Conservation (phyloP, 2,888 invertebrate species). For the Caenorhabditis virilis region DNA sequence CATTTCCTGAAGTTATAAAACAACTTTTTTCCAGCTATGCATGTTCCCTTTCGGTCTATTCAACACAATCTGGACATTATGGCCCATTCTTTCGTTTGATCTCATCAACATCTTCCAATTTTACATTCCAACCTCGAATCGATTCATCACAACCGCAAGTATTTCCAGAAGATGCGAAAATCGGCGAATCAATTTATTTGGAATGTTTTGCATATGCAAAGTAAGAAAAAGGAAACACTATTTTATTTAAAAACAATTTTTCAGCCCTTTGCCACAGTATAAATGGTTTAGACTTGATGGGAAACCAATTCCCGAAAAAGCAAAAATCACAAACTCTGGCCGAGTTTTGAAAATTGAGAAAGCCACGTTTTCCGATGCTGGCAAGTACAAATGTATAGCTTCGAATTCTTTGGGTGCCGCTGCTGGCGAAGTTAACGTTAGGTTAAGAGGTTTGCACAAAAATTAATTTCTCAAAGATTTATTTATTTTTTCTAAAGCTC, state of each 20-base stretch:
- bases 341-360: constrained; percentile 63
- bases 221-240: constrained; percentile 44
- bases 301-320: constrained; percentile 45
- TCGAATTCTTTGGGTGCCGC: constrained; percentile 55
- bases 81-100: constrained; percentile 66
- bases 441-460: constrained; percentile 48
- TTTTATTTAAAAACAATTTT: constrained; percentile 3
- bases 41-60: constrained; percentile 60
- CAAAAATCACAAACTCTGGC: constrained; percentile 56
- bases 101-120: constrained; percentile 23
- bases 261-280: constrained; percentile 63
- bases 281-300: constrained; percentile 64
- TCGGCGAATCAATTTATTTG: constrained; percentile 61
- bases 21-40: constrained; percentile 57
- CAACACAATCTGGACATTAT: constrained; percentile 64
- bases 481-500: constrained; percentile 41
- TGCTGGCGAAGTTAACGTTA: constrained; percentile 57
- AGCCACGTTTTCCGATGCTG: constrained; percentile 40
- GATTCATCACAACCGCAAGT: constrained; percentile 60
- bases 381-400: constrained; percentile 61
- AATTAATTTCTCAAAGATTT: not conserved
- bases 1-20: not conserved
- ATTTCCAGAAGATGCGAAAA: constrained; percentile 61
- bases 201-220: constrained; percentile 68
- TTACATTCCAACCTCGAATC: constrained; percentile 49